Percentiles rank a stretch among this genome's conserved stretches.
Conservation (phyloP, 2,888 invertebrate genomes). For the Calliopum simillimum region DNA sequence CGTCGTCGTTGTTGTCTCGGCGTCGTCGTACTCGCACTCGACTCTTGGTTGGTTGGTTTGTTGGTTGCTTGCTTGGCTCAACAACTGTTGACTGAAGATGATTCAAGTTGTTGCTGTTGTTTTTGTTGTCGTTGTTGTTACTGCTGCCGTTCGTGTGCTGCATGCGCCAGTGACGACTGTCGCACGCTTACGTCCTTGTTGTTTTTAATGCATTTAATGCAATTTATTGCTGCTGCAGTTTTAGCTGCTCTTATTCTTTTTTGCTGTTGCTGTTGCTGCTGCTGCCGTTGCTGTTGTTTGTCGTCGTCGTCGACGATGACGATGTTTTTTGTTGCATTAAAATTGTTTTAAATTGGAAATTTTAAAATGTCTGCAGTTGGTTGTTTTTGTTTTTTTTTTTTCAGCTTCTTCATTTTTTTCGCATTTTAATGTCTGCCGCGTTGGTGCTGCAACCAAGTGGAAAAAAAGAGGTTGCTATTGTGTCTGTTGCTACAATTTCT, state of each 20-base stretch:
- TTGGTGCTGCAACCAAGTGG: too few relatives aligned
- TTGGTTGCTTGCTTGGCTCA: neutral
- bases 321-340: conserved; percentile 22
- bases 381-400: neutral
- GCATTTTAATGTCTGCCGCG: neutral
- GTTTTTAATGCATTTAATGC: conserved; percentile 30
- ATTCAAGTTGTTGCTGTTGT: neutral
- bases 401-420: neutral
- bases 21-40: conserved; percentile 7
- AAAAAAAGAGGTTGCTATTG: too few relatives aligned
- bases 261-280: conserved; percentile 17
- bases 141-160: conserved; percentile 39
- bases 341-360: conserved; percentile 29
- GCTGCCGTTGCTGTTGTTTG: conserved; percentile 1
- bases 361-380: conserved; percentile 21
- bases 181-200: neutral
- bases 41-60: neutral
- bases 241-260: conserved; percentile 2
- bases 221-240: conserved; percentile 25
- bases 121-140: neutral
- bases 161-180: conserved; percentile 6
- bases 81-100: neutral
- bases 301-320: too few relatives aligned
- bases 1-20: conserved; percentile 34
- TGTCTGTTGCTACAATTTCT: conserved; percentile 16